Conservation (phyloP, 2,797 vertebrate genomes). For the Morelia viridis region DNA sequence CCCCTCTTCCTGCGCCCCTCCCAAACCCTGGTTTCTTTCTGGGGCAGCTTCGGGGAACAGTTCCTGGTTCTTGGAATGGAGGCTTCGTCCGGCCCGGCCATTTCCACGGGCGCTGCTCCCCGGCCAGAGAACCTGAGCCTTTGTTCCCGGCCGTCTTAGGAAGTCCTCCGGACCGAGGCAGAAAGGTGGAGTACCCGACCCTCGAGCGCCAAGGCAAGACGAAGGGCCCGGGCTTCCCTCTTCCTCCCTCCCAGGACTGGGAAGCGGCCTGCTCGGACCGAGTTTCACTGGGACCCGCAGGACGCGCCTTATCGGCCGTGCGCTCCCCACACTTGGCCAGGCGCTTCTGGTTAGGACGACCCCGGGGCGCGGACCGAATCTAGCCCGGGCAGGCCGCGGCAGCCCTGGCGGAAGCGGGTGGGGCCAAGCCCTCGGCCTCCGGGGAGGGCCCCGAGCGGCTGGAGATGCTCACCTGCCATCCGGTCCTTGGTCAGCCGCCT, state of each 20-base stretch:
- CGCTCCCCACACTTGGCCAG: not conserved
- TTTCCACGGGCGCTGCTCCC: not conserved
- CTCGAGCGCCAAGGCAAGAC: no score
- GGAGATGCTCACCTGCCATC: constrained; percentile 83
- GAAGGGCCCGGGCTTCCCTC: not conserved
- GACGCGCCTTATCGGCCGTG: not conserved
- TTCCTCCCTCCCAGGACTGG: not conserved
- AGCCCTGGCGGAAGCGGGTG: not conserved
- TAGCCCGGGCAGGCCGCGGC: no score
- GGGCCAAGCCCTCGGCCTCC: not conserved
- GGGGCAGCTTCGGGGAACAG: not conserved
- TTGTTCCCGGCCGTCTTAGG: not conserved
- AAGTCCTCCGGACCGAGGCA: not conserved
- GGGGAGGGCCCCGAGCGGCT: not conserved
- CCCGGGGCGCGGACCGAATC: not conserved
- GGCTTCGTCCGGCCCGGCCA: no score
- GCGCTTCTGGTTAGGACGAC: not conserved
- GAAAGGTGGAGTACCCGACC: not conserved
- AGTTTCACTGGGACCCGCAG: not conserved
- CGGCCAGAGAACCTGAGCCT: not conserved
- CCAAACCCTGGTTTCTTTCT: not conserved
- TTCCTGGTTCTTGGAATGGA: not conserved
- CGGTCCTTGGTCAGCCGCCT: constrained; percentile 91
- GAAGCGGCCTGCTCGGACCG: not conserved
- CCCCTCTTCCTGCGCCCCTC: not conserved